Conservation (phyloP, 2,113 vertebrate genomes). For the Papio anubis region DNA sequence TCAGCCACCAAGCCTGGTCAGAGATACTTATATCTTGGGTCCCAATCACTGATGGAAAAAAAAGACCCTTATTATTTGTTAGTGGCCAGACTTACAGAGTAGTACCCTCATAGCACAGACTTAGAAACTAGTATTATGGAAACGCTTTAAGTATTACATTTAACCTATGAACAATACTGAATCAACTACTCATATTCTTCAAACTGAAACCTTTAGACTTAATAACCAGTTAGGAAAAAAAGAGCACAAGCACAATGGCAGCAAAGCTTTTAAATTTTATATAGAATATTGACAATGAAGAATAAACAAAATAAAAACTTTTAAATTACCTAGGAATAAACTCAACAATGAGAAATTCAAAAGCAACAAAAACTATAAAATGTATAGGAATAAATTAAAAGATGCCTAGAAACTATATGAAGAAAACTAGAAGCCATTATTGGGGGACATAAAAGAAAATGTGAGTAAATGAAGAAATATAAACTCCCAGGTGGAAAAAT, state of each 20-base stretch:
- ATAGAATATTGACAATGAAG: too few relatives aligned
- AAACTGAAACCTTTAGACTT: slow-evolving; percentile 25
- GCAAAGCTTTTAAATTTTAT: not conserved
- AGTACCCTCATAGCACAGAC: not conserved
- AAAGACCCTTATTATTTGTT: not conserved
- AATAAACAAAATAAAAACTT: not conserved
- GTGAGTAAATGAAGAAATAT: not conserved
- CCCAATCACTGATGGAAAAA: not conserved
- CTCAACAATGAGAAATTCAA: not conserved
- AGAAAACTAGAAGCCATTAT: not conserved
- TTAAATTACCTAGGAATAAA: not conserved
- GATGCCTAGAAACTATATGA: not conserved
- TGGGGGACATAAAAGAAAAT: not conserved
- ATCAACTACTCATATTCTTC: not conserved
- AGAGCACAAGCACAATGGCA: not conserved
- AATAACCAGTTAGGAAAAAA: not conserved
- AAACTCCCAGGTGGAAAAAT: not conserved
- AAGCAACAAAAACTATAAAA: slow-evolving; percentile 10
- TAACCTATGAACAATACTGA: not conserved
- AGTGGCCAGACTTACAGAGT: not conserved
- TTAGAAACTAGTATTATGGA: not conserved
- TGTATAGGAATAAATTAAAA: not conserved
- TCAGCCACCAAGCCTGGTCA: too few relatives aligned
- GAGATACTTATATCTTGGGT: not conserved
- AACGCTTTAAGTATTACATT: not conserved